Base-by-base conservation (phyloP, 2,888 invertebrate genomes). In the Polymixis flavicincta region DNA sequence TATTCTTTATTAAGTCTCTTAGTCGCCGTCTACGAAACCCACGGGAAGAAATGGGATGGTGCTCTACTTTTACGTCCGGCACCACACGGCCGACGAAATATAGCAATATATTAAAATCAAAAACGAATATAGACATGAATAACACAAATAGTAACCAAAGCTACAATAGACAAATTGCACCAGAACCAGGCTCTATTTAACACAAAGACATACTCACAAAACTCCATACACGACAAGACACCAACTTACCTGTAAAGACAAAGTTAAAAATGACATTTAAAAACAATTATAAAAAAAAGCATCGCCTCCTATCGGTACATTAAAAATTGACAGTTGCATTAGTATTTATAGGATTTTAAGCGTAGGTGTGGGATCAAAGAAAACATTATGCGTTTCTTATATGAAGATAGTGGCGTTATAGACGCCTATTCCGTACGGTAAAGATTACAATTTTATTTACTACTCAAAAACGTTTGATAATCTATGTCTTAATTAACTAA, bases 401-500 rank as follows among this genome's bases (percentile, higher is more conserved):
- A 91, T 87, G 80, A 80, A 94, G 96, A 96, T 96, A 96, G 95
- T 92, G 90, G 90, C 92, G 95, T 94, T 95, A 94, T 94, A 95
- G 96, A 95, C 96, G 96, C 95, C 95, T 95, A 91, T 93, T 90
- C 92, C 92, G 92, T 93, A 93, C 91, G 88, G 92, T 92, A 92
- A 91, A 96, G 96, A 96, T 96, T 95, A 95, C 92, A 93, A 92
- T 94, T 96, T 96, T 96, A 96, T 96, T 96, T 96, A 96, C 96
- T 95, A 92, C 96, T 92, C 93, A 91, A 94, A 95, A 95, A 94
- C 95, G 95, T 94, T 96, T 93, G 95, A 96, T 96, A 96, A 96
- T 95, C 94, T 95, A 96, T 95, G 96, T 96, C 96, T 96, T 96
- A 96, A 96, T 96, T 96, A 96, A 96, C 95, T 92, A 92, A 95